Base-by-base conservation (phyloP, 1,140 invertebrate genomes). In the Pseudachorutes palmiensis region DNA sequence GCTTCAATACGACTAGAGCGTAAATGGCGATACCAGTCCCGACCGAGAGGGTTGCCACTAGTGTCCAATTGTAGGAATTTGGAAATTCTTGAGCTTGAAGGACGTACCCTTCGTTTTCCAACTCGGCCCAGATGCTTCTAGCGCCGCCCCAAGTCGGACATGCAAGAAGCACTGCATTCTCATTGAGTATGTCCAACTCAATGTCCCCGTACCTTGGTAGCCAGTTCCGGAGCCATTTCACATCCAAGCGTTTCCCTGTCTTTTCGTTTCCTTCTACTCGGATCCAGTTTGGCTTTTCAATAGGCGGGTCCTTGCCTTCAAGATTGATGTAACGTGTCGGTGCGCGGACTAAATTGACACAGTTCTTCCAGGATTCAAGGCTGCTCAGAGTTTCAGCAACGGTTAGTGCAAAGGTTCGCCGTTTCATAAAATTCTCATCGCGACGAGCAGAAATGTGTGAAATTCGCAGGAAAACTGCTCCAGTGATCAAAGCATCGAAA, bases 401-500 rank as follows among this genome's bases (percentile, higher is more conserved):
- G 0, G 81, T 82, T 36, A 84, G 79, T 0, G 75, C 45, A 55
- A 62, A 32, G 36, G 1, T 48, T 22, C 30, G 41, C 9, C 14
- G 1, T n/a, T 62, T 58, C 2, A 31, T 29, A 24, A n/a, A 77
- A 75, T 66, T 67, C 19, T 61, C 62, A 33, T 72, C 58, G 32
- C 68, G 75, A 24, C 77, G 66, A 28, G 79, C 76, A 62, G 80
- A 76, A 29, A 82, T 64, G 75, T 84, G 80, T 64, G 79, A 79
- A 70, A 85, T 74, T 74, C 79, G 79, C 36, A 86, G 76, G 75
- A 85, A 86, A 79, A 85, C 80, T 71, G 78, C 85, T 75, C 88
- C 88, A 70, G 86, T 81, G 72, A 83, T 85, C 76, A 82, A 89
- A 0, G 88, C 84, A 78, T 91, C 89, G 83, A 84, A 90, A 0